A percentile compares a stretch with the other conserved stretches of the same genome.
Evolutionary conservation across 2,797 vertebrate genomes (phyloP).

Genomic region (Trematomus bernacchii): DNA sequence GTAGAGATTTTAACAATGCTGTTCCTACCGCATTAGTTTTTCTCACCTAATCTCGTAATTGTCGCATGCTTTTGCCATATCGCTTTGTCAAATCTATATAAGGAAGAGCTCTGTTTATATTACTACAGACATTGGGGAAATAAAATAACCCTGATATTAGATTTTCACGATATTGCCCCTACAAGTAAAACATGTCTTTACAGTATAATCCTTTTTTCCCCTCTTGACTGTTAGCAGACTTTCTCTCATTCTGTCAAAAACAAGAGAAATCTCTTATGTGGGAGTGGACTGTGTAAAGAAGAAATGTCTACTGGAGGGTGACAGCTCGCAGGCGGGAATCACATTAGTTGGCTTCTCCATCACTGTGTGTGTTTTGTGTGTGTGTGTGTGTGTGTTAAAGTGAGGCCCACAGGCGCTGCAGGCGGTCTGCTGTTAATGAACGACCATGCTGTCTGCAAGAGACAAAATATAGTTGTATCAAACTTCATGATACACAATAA

Average conservation of each 20-base stretch:
- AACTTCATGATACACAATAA: conserved; percentile 36
- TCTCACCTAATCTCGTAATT: too few species aligned
- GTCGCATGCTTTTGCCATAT: too few species aligned
- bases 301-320: conserved; percentile 62
- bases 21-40: too few species aligned
- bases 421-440: conserved; percentile 65
- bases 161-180: too few species aligned
- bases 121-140: too few species aligned
- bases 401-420: conserved; percentile 39
- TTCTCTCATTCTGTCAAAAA: conserved; percentile 48
- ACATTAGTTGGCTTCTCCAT: conserved; percentile 56
- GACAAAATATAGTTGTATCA: conserved; percentile 46
- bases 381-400: conserved; percentile 25
- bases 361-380: conserved; percentile 29
- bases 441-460: conserved; percentile 35
- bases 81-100: too few species aligned
- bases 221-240: conserved; percentile 8
- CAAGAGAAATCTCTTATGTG: conserved; percentile 48
- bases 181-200: conserved; percentile 9
- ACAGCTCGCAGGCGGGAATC: conserved; percentile 62
- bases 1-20: too few species aligned
- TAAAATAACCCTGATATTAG: too few species aligned
- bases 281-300: conserved; percentile 56
- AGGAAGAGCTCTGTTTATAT: too few species aligned
- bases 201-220: conserved; percentile 11